Evolutionary conservation across 2,113 vertebrate species (phyloP), one percentile per base, ranked within the genome.

Genomic region (Columbina picui): DNA sequence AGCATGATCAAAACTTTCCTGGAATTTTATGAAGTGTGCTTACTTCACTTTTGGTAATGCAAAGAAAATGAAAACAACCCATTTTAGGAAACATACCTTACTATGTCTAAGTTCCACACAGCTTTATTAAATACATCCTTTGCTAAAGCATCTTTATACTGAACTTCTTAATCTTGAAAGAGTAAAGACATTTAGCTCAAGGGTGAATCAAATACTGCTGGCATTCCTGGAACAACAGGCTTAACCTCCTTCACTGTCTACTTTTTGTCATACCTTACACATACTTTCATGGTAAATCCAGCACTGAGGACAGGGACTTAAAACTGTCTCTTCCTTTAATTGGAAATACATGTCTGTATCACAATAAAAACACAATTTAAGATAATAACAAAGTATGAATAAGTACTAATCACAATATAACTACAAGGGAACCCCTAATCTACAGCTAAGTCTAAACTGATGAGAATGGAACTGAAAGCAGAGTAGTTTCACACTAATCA

Each of bases 131-230:
- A 94, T 32, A 69, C 2, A 2, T 76, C 75, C 52, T 89, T 55
- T 94, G 52, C 82, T 84, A 52, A 93, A 91, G 43, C 87, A 85
- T 70, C n/a, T 95, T 90, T 92, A 84, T 30, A 73, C 59, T 88
- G 34, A 89, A 81, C 92, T 93, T 94, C 78, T 96, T 87, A 83
- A 89, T 82, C 75, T 95, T 73, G 83, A 91, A 92, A 94, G 56
- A 67, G 14, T 36, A 89, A 82, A 88, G 77, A 50, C 68, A 68
- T 90, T 68, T 78, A 89, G 50, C 38, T 57, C 1, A 29, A 61
- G 36, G 65, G 85, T 95, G 76, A 57, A 10, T 56, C 15, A 90
- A 93, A 90, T 89, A 87, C 52, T 16, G 19, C 53, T 67, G 88
- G 52, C 32, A 93, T 95, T 94, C 47, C 59, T 55, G 93, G 88